These are phyloP conservation scores for Xerus rutilus DNA, from an alignment of 2,797 vertebrate species.

Conservation along the genomic window DNA sequence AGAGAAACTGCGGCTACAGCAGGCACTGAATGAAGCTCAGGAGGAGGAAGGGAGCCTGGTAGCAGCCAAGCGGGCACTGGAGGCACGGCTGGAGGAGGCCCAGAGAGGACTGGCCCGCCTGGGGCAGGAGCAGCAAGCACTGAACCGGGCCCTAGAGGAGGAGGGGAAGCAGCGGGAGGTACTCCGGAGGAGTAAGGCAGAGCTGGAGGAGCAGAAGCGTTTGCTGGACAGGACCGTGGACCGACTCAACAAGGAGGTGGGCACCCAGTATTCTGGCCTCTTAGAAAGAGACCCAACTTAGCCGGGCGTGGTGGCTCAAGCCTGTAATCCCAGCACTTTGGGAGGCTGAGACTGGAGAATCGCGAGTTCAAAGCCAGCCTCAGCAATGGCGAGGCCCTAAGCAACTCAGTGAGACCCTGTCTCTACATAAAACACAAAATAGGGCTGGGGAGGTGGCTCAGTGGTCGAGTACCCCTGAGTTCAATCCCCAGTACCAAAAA, in stretches of 20 bases:
- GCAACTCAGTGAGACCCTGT: no score
- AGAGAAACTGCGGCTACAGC: slow-evolving; percentile 90
- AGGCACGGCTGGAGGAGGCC: slow-evolving; percentile 92
- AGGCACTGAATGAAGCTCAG: slow-evolving; percentile 83
- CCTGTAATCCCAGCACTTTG: no score
- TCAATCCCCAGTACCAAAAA: no score
- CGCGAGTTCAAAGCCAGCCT: no score
- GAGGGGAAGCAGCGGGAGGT: slow-evolving; percentile 93
- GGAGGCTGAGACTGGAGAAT: no score
- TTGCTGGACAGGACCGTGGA: slow-evolving; percentile 93
- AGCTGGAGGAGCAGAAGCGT: slow-evolving; percentile 96
- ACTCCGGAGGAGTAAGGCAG: slow-evolving; percentile 90
- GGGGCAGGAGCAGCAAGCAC: slow-evolving; percentile 92
- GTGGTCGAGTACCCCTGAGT: no score
- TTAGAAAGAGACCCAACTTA: neutral
- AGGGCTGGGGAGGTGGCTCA: no score
- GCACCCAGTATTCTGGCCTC: fast-evolving
- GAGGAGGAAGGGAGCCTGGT: slow-evolving; percentile 92
- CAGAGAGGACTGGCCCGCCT: slow-evolving; percentile 89
- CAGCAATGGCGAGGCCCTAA: no score
- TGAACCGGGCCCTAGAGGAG: slow-evolving; percentile 91
- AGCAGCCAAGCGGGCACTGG: slow-evolving; percentile 90
- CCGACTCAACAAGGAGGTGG: slow-evolving; percentile 95
- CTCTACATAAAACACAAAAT: no score
- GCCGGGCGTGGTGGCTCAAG: no score